A percentile compares a stretch with the other conserved stretches of the same genome.
Conservation (phyloP, 2,797 vertebrate species). For the Semaprochilodus insignis region DNA sequence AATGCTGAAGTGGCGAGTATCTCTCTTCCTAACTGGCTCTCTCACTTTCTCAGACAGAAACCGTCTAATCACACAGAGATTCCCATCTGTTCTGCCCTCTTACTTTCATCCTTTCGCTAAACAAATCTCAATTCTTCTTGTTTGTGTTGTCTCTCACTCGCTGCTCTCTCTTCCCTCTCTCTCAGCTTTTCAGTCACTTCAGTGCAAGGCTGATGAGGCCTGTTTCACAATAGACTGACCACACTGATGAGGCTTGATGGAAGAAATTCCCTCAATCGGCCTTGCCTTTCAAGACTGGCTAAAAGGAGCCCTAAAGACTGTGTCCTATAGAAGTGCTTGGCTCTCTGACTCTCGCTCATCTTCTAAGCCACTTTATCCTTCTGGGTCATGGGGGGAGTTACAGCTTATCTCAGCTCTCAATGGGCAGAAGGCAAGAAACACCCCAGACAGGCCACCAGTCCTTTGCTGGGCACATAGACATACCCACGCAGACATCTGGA, state of each 20-base stretch:
- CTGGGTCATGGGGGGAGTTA: too few species aligned
- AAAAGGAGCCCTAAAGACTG: not conserved
- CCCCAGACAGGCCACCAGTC: too few species aligned
- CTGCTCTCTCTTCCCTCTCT: not conserved
- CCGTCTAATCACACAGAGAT: slow-evolving; percentile 39
- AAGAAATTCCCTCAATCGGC: slow-evolving; percentile 38
- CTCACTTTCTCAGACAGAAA: slow-evolving; percentile 36
- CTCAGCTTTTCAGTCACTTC: slow-evolving; percentile 53
- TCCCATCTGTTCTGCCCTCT: slow-evolving; percentile 42
- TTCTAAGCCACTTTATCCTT: too few species aligned
- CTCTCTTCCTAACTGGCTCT: not conserved
- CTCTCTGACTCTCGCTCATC: too few species aligned
- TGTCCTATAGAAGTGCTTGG: not conserved
- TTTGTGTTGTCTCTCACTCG: not conserved
- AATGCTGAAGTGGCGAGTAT: not conserved
- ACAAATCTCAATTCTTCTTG: slow-evolving; percentile 32
- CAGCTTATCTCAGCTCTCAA: too few species aligned
- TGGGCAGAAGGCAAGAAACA: too few species aligned
- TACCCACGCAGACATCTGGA: too few species aligned
- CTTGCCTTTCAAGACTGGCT: not conserved
- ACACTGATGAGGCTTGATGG: slow-evolving; percentile 55
- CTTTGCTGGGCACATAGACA: too few species aligned
- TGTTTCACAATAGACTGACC: slow-evolving; percentile 59
- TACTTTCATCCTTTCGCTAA: slow-evolving; percentile 23
- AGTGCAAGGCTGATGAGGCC: slow-evolving; percentile 51